phyloP scores from a whole-genome alignment of 2,113 vertebrate genomes.

The Zingel zingel region DNA sequence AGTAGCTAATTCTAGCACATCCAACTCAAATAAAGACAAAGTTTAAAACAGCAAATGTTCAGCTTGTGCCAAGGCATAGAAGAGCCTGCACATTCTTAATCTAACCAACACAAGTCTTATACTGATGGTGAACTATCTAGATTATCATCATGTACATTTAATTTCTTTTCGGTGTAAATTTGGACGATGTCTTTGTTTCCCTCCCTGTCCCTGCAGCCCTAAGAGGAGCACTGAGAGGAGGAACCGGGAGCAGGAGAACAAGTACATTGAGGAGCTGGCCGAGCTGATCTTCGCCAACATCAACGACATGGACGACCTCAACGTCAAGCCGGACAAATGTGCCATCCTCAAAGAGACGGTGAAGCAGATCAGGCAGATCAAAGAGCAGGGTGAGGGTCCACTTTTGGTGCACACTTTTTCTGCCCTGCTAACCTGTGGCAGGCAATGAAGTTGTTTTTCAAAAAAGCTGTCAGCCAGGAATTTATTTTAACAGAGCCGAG shows the following conservation, averaged over 20 bases:
- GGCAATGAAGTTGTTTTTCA: background rate
- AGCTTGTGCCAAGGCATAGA: background rate
- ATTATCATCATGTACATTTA: background rate
- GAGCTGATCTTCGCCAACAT: conserved; percentile 99
- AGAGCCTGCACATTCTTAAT: background rate
- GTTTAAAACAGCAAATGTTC: background rate
- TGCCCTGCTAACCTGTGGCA: background rate
- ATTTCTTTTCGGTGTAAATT: background rate
- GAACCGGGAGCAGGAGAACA: conserved; percentile 98
- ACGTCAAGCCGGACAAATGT: conserved; percentile 99
- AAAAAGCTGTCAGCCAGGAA: background rate
- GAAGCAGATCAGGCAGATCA: conserved; percentile 99
- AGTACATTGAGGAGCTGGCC: conserved; percentile 98
- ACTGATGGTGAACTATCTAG: background rate
- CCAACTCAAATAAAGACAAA: too few relatives aligned
- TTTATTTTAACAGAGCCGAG: background rate
- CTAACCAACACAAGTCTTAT: background rate
- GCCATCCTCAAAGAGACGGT: conserved; percentile 99
- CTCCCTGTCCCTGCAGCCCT: conserved; percentile 83
- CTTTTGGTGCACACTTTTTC: background rate
- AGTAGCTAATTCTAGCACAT: background rate
- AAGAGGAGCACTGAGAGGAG: conserved; percentile 95
- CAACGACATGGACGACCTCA: conserved; percentile 98
- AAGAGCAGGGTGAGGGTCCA: conserved; percentile 93
- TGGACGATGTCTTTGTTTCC: background rate